Evolutionary conservation across 2,888 invertebrate species (phyloP), one percentile per base, ranked within the genome.

Genomic region (Drosophila flavopinicola): DNA sequence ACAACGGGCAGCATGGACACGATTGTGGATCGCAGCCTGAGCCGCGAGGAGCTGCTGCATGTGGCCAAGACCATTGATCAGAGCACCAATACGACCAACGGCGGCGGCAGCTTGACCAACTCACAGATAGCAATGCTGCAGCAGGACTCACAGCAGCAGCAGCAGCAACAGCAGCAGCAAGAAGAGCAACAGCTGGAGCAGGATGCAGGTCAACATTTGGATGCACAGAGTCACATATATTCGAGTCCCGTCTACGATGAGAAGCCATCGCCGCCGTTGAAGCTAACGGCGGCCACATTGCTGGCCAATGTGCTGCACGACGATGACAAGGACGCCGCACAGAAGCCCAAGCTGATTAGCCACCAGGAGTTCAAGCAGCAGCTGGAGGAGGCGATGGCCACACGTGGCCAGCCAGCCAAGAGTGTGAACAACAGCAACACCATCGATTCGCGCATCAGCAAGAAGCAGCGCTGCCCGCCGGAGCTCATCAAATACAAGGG

Each of bases 181-280:
- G 56, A 61, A 27, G 71, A 53, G 2, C 37, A 33, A 7, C 33
- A 48, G 33, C 29, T 25, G 17, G 63, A 68, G 11, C 74, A 65
- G 41, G 78, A 78, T 44, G 54, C 70, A 13, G 78, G 72, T 6
- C 79, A 74, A 33, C 75, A 71, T 7, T 54, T 72, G 45, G 90
- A 90, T 74, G 80, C 85, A 54, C 90, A 90, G 65, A 90, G 88
- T 88, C 91, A 91, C 60, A 91, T 91, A 41, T 91, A 91, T 64
- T 90, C 90, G 45, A 91, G 89, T 87, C 91, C 91, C 27, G 91
- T 91, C 6, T 90, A 91, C 41, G 87, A 85, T 75, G 84, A 90
- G 65, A 88, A 82, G 64, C 89, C 88, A 6, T 44, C 63, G 41
- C 65, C 65, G 29, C 69, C 85, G 1, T 27, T 90, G 15, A 89